Base-by-base conservation (phyloP, 2,888 invertebrate genomes). In the Petrophora chlorosata region DNA sequence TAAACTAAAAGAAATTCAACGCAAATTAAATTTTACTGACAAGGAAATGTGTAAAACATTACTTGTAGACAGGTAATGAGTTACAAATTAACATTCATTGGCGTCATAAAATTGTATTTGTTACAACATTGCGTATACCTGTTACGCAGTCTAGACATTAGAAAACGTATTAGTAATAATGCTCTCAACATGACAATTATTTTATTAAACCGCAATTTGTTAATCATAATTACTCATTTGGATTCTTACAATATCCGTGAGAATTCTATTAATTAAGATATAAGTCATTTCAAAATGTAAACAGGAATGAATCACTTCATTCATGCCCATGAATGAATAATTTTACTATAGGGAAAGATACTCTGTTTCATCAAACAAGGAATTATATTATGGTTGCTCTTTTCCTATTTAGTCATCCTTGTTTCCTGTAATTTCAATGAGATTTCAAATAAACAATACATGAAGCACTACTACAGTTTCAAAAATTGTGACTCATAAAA, bases 371-470 rank as follows among this genome's bases (percentile, higher is more conserved):
- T 17, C 28, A 10, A 26, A 40, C 36, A 35, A 19, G 30, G 28
- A 26, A 36, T 40, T 9, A 34, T 45, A 39, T 44, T 41, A 50
- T 38, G 45, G 30, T 38, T 23, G 36, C 42, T 33, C 52, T 47
- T 55, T 53, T 56, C 56, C 53, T 56, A 48, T 49, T 71, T 56
- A 65, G 48, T 70, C 70, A 70, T 56, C 12, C 13, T 8, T 34
- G 17, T 35, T 55, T 50, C 50, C 17, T 43, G 48, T 38, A 43
- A 59, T 29, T 36, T 46, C 7, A 47, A 44, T 30, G 49, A 47
- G 42, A 41, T 19, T 1, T 1, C 19, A 19, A 2, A 19, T 19
- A 19, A n/a, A n/a, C n/a, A n/a, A n/a, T n/a, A n/a, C n/a, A n/a
- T n/a, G n/a, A n/a, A n/a, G n/a, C n/a, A n/a, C n/a, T n/a, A n/a